Conservation (phyloP, 2,113 vertebrate genomes). For the Carettochelys insculpta region DNA sequence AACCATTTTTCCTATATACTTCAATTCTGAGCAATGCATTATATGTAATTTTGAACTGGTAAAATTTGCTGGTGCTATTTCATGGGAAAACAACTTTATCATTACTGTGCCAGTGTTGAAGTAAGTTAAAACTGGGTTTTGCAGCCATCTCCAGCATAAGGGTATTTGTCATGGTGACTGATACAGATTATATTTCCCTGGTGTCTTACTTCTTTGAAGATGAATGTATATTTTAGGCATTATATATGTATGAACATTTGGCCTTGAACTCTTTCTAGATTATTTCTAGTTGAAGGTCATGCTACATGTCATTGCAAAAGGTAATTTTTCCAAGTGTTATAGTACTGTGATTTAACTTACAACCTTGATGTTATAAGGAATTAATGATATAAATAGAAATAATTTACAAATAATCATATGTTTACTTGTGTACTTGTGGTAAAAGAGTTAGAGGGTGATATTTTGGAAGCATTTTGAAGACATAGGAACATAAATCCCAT, state of each 20-base stretch:
- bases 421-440: accelerated
- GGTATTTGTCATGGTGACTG: background rate
- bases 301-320: background rate
- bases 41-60: background rate
- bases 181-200: background rate
- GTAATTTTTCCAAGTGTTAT: background rate
- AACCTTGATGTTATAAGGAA: background rate
- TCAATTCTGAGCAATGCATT: background rate
- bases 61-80: background rate
- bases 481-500: accelerated
- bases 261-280: background rate
- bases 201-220: background rate
- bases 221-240: background rate
- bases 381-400: background rate
- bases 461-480: background rate
- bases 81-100: background rate
- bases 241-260: background rate
- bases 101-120: background rate
- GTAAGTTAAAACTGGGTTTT: background rate
- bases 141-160: background rate
- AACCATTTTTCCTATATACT: background rate
- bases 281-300: background rate
- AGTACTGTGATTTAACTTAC: background rate
- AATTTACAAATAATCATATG: background rate
- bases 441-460: background rate